phyloP scores from a whole-genome alignment of 1,140 invertebrate species.

The Phortica variegata region DNA sequence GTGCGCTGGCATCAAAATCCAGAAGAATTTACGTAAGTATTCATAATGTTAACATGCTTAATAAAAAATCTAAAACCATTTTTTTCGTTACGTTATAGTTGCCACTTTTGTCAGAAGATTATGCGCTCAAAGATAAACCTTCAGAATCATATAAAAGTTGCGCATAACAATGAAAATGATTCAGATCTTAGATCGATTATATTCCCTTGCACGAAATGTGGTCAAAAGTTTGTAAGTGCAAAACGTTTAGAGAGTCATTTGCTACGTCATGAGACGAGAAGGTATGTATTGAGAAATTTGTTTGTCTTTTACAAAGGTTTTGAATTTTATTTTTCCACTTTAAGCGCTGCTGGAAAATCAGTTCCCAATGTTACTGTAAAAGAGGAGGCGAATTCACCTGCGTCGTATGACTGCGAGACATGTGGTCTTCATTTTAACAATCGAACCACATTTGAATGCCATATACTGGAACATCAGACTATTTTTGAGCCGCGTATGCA shows the following conservation, averaged over 20 bases:
- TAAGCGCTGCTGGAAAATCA: no score
- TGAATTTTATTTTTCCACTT: no score
- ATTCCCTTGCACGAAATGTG: slow-evolving; percentile 9
- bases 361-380: no score
- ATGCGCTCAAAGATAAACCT: slow-evolving; percentile 5
- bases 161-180: slow-evolving; percentile 2
- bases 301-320: no score
- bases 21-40: slow-evolving; percentile 14
- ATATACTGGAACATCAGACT: slow-evolving; percentile 8
- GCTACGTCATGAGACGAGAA: slow-evolving; percentile 5
- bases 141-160: slow-evolving; percentile 10
- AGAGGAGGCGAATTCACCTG: not conserved
- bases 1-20: slow-evolving; percentile 18
- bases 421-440: slow-evolving; percentile 16
- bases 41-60: not conserved
- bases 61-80: no score
- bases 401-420: slow-evolving; percentile 16
- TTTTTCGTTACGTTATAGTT: slow-evolving; percentile 12
- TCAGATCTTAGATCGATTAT: not conserved
- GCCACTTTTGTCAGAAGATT: slow-evolving; percentile 12
- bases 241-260: slow-evolving; percentile 12
- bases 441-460: slow-evolving; percentile 10
- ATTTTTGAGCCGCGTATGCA: slow-evolving; percentile 9
- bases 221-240: slow-evolving; percentile 5
- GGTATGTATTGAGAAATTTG: no score